Conservation (phyloP, 2,113 vertebrate genomes). For the Xenopus tropicalis region DNA sequence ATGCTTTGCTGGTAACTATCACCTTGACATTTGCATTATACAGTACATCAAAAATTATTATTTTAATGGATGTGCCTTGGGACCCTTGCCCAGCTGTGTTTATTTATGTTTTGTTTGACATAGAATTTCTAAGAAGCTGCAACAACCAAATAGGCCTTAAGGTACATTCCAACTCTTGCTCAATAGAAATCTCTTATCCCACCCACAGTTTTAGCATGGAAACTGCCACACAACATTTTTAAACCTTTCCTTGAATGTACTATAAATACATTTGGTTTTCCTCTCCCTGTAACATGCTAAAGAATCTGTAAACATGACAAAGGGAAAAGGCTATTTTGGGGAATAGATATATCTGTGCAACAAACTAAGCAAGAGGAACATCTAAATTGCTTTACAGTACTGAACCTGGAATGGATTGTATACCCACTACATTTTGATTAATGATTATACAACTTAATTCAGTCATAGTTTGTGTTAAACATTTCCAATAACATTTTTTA, state of each 20-base stretch:
- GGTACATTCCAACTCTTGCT: conserved; percentile 30
- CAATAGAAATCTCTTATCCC: conserved; percentile 4
- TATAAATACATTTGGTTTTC: conserved; percentile 20
- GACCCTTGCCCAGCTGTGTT: conserved; percentile 39
- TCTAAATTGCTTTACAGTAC: no score
- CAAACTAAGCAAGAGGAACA: no score
- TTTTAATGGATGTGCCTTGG: conserved; percentile 38
- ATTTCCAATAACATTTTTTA: no score
- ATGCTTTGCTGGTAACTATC: conserved; percentile 43
- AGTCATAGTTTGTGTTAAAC: no score
- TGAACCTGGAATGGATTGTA: no score
- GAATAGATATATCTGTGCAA: no score
- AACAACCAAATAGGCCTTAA: conserved; percentile 38
- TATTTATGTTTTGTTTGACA: conserved; percentile 41
- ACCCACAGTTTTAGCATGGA: conserved; percentile 27
- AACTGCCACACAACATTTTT: conserved; percentile 21
- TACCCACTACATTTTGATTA: no score
- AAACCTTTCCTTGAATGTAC: conserved; percentile 24
- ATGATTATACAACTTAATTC: no score
- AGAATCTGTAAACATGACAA: background rate
- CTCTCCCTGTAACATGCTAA: conserved; percentile 3
- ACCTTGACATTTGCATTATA: conserved; percentile 45
- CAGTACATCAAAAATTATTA: conserved; percentile 45
- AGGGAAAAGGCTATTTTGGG: no score
- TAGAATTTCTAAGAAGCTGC: conserved; percentile 38